Percentiles rank a stretch among this genome's conserved stretches.
These are phyloP conservation scores for Heliconius eleuchia DNA, from an alignment of 1,140 invertebrate genomes.

Conservation along the genomic window DNA sequence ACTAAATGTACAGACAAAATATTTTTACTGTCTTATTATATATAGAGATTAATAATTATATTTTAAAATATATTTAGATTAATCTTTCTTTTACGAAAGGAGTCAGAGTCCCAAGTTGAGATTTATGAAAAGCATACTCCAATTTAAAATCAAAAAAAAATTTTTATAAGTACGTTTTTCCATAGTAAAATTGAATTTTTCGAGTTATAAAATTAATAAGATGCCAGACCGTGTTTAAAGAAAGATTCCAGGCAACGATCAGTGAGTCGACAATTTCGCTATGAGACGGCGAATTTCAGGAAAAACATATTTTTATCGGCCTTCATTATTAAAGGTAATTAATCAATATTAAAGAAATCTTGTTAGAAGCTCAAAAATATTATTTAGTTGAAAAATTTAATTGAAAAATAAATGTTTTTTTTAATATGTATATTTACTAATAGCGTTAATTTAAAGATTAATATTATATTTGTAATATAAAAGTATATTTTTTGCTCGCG, in stretches of 20 bases:
- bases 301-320: slow-evolving; percentile 56
- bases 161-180: background rate
- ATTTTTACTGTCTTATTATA: too few relatives aligned
- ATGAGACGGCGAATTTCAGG: slow-evolving; percentile 40
- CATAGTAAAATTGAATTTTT: background rate
- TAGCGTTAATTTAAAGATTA: too few relatives aligned
- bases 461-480: too few relatives aligned
- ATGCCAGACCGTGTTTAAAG: slow-evolving; percentile 6
- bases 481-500: too few relatives aligned
- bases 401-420: too few relatives aligned
- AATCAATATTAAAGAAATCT: slow-evolving; percentile 1
- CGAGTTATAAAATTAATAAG: slow-evolving; percentile 10
- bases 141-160: background rate
- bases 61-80: too few relatives aligned
- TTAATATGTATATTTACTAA: too few relatives aligned
- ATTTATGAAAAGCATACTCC: background rate
- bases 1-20: too few relatives aligned
- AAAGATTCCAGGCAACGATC: slow-evolving; percentile 10
- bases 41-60: too few relatives aligned
- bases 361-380: background rate
- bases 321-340: slow-evolving; percentile 5
- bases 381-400: too few relatives aligned
- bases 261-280: slow-evolving; percentile 27
- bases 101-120: background rate
- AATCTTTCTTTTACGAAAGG: too few relatives aligned